These are phyloP conservation scores for Rhynchonycteris naso DNA, from an alignment of 2,797 vertebrate genomes.

Conservation along the genomic window DNA sequence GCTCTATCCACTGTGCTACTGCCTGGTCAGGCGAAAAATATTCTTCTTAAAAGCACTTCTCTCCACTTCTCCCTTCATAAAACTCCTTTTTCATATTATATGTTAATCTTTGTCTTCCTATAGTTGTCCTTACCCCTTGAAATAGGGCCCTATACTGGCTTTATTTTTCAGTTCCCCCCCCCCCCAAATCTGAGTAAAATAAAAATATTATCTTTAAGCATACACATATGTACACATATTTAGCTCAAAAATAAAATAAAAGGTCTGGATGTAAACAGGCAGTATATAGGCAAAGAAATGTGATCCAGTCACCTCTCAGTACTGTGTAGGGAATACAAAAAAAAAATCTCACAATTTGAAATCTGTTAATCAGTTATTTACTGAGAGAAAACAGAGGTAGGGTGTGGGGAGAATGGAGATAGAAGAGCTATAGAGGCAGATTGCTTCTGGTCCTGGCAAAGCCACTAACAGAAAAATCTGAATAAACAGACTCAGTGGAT, in stretches of 20 bases:
- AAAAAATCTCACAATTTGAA: neutral
- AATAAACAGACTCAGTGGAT: neutral
- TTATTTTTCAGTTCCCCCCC: neutral
- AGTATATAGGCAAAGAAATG: neutral
- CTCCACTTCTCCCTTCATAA: neutral
- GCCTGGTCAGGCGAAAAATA: too few relatives aligned
- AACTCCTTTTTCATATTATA: neutral
- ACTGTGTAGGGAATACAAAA: neutral
- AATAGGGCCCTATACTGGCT: neutral
- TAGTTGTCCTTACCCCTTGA: neutral
- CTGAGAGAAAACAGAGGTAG: conserved; percentile 28
- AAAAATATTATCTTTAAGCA: conserved; percentile 31
- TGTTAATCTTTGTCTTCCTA: neutral
- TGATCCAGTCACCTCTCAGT: neutral
- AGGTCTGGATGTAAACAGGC: neutral
- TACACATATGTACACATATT: neutral
- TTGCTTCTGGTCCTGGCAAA: neutral
- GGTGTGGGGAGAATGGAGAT: too few relatives aligned
- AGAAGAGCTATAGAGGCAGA: neutral
- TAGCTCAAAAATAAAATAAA: neutral
- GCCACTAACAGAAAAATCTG: neutral
- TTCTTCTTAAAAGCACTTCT: neutral
- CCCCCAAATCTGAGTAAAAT: conserved; percentile 4
- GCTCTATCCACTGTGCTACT: too few relatives aligned
- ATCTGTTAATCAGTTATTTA: neutral